These are phyloP conservation scores for Holacanthus passer DNA, from an alignment of 2,113 vertebrate genomes.

Conservation along the genomic window DNA sequence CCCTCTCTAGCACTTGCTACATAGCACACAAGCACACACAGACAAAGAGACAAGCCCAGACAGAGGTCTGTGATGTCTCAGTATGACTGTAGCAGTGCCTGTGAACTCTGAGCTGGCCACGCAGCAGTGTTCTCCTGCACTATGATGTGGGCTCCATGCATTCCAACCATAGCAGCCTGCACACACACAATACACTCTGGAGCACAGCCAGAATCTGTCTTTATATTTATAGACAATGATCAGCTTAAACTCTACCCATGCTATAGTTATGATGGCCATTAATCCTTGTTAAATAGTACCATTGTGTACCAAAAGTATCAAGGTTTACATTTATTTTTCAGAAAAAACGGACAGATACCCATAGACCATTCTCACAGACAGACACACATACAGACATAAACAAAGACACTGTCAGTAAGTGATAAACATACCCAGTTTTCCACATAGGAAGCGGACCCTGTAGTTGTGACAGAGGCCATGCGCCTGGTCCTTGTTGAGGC, in stretches of 20 bases:
- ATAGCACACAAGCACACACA: neutral
- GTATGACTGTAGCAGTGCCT: neutral
- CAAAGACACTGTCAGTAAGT: neutral
- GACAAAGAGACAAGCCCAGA: constrained; percentile 22
- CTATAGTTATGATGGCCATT: neutral
- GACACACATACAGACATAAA: neutral
- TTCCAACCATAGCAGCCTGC: constrained; percentile 29
- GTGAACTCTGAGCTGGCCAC: constrained; percentile 1
- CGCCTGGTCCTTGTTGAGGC: constrained; percentile 87
- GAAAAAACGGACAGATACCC: neutral
- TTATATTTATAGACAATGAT: neutral
- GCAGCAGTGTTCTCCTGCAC: constrained; percentile 8
- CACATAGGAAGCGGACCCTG: constrained; percentile 94
- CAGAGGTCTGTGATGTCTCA: constrained; percentile 8
- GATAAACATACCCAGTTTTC: constrained; percentile 88
- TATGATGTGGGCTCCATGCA: constrained; percentile 17
- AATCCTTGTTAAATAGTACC: neutral
- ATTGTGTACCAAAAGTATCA: neutral
- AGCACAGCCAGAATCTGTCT: neutral
- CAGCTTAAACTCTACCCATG: neutral
- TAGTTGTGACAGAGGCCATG: constrained; percentile 90
- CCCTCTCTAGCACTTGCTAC: neutral
- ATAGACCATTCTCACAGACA: neutral
- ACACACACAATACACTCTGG: constrained; percentile 22
- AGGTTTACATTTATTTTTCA: neutral